Conservation (phyloP, 2,797 vertebrate species). For the Pyrrhura leucotis region DNA sequence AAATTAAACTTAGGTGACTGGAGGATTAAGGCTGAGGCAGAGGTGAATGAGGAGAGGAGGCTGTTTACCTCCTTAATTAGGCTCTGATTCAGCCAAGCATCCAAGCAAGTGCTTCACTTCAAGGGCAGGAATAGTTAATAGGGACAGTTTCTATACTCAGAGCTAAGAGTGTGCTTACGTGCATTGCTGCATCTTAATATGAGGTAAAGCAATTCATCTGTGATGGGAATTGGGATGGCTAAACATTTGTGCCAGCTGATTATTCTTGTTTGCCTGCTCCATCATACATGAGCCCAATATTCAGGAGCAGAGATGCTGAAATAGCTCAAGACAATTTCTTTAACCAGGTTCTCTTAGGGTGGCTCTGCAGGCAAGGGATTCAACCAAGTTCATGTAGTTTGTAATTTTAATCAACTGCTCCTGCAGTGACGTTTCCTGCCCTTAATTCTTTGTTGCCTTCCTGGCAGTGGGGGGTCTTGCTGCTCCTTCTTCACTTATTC, state of each 20-base stretch:
- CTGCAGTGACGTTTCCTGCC: not conserved
- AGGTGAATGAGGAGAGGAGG: not conserved
- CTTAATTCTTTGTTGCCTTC: not conserved
- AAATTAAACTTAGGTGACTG: conserved; percentile 38
- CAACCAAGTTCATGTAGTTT: not conserved
- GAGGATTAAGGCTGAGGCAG: conserved; percentile 21
- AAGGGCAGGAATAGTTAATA: conserved; percentile 23
- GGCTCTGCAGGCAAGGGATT: not conserved
- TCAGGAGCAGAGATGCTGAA: not conserved
- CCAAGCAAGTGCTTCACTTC: conserved; percentile 45
- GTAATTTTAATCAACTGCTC: conserved; percentile 1
- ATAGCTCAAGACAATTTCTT: not conserved
- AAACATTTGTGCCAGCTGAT: not conserved
- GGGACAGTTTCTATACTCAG: not conserved
- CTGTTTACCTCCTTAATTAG: conserved; percentile 51
- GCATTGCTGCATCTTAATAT: not conserved
- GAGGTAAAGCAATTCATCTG: not conserved
- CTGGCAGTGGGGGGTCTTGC: not conserved
- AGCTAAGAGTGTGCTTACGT: not conserved
- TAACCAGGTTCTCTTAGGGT: not conserved
- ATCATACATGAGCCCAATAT: not conserved
- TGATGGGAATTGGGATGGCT: not conserved
- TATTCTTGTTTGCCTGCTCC: not conserved
- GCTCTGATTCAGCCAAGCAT: conserved; percentile 31
- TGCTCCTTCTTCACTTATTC: not conserved